A percentile compares a stretch with the other conserved stretches of the same genome.
These are phyloP conservation scores for Oscheius myriophilus DNA, from an alignment of 2,888 invertebrate species.

Conservation along the genomic window DNA sequence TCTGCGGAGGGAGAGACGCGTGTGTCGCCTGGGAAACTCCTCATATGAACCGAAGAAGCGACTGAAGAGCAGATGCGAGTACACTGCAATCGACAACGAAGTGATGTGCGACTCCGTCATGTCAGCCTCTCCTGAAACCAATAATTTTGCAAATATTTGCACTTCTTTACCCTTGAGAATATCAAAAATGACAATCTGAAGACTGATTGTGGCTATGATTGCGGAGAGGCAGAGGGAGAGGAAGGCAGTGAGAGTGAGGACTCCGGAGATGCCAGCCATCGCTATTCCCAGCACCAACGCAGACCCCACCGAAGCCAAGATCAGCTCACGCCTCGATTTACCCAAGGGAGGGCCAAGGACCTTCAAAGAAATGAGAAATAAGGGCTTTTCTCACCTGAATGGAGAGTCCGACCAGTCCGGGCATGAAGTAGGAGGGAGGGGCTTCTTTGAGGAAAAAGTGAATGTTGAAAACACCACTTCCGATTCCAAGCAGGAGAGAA, in stretches of 20 bases:
- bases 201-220: conserved; percentile 8
- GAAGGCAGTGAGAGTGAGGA: conserved; percentile 1
- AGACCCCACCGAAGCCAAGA: neutral
- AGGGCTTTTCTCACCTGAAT: conserved; percentile 20
- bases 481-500: conserved; percentile 17
- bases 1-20: conserved; percentile 7
- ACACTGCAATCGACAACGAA: neutral
- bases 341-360: conserved; percentile 14
- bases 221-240: conserved; percentile 2
- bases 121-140: neutral
- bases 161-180: conserved; percentile 7
- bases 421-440: conserved; percentile 25
- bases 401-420: conserved; percentile 10
- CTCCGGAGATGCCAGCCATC: neutral
- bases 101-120: conserved; percentile 22
- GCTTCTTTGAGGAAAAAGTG: conserved; percentile 7
- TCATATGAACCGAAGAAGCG: conserved; percentile 10
- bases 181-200: conserved; percentile 17
- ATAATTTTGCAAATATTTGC: neutral
- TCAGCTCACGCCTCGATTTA: conserved; percentile 6
- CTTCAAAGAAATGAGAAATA: conserved; percentile 2
- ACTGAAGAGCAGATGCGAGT: conserved; percentile 8
- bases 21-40: neutral
- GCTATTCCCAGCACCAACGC: conserved; percentile 9
- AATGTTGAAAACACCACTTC: conserved; percentile 18